Base-by-base conservation (phyloP, 2,113 vertebrate genomes). In the Edolisoma coerulescens region DNA sequence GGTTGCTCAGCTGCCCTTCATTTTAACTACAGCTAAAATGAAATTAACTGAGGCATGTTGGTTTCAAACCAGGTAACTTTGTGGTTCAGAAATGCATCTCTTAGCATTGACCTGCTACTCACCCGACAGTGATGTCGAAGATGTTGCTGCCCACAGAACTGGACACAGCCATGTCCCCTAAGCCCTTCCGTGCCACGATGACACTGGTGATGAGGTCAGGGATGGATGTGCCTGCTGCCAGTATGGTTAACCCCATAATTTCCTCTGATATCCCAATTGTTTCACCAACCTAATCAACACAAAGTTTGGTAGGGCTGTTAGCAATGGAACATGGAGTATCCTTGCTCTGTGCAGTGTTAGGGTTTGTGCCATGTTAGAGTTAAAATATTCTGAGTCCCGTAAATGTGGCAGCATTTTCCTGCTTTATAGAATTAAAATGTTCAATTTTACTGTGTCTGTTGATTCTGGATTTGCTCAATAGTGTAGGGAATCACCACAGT, bases 81-180 rank as follows among this genome's bases (percentile, higher is more conserved):
- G 50, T 68, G 37, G 69, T 95, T 59, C 41, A 44, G 77, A 63
- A 86, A 71, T 4, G 30, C 16, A 7, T 23, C 45, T 84, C 52
- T 39, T 8, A 39, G 78, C 74, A 10, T 14, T 45, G 32, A 32
- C 12, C 28, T 47, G 47, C 49, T 84, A 97, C 99, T 99, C 95
- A 99, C 99, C 99, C 99, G 32, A 99, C 96, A 6, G 99, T 99
- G 97, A 99, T 99, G 71, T 99, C 99, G 2, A 99, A 99, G 97
- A 99, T 99, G 95, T 99, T 99, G 90, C 99, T 99, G 97, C 99
- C 99, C 71, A 99, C 99, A 2, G 99, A 99, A 56, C 99, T 99
- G 94, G 99, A 99, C 84, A 99, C 99, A 1, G 99, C 99, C 99
- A 99, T 99, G 98, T 99, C 99, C 11, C 99, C 99, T 39, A 99